These are phyloP conservation scores for Microtus montanus DNA, from an alignment of 2,113 vertebrate genomes.

Conservation along the genomic window DNA sequence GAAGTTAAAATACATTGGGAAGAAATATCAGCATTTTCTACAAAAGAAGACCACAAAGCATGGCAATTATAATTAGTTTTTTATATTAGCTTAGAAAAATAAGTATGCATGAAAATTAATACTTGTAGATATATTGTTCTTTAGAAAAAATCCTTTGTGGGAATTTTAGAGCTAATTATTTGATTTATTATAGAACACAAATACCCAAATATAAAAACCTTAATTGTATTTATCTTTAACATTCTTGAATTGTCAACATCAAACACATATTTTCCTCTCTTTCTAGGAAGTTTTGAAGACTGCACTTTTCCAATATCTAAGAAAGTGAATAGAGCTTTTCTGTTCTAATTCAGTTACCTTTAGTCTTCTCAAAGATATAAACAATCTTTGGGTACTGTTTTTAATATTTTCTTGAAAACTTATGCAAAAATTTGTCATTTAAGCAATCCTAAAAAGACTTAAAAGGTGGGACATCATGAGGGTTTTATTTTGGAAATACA, in stretches of 20 bases:
- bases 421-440: background rate
- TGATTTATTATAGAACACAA: background rate
- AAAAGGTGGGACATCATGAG: no score
- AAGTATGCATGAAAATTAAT: background rate
- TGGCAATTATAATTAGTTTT: background rate
- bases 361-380: background rate
- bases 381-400: background rate
- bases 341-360: background rate
- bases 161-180: background rate
- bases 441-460: background rate
- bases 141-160: background rate
- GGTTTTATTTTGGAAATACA: background rate
- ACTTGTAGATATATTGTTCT: background rate
- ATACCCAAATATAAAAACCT: background rate
- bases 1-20: background rate
- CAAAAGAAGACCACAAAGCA: background rate
- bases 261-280: background rate
- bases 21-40: background rate
- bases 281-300: background rate
- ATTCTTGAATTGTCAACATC: background rate
- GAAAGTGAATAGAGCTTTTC: background rate
- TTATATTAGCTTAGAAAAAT: background rate
- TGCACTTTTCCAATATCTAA: background rate
- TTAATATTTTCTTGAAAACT: background rate
- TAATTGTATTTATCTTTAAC: background rate